Conservation (phyloP, 64 coral and sea anemone species). For the Astreopora myriophthalma region DNA sequence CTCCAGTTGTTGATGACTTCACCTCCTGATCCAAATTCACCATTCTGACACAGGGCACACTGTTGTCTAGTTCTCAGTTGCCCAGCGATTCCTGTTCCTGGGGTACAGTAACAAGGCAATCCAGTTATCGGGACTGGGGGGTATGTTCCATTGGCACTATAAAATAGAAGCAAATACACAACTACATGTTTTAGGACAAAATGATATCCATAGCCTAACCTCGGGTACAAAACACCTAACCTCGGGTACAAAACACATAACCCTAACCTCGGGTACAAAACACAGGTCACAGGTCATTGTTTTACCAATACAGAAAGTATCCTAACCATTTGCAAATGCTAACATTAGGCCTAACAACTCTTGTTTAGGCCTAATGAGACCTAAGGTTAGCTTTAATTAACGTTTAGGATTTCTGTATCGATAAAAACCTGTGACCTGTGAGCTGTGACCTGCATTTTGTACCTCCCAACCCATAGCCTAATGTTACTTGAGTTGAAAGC, state of each 20-base stretch:
- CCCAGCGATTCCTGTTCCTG: constrained; percentile 1
- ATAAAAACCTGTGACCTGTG: background rate
- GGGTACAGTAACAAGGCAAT: constrained; percentile 32
- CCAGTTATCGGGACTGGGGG: background rate
- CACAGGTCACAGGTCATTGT: background rate
- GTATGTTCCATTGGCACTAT: background rate
- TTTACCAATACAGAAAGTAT: too few relatives aligned
- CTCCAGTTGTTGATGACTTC: constrained; percentile 59
- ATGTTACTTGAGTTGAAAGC: too few relatives aligned
- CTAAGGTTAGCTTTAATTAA: background rate
- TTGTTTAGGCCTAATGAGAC: too few relatives aligned
- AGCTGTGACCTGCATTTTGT: too few relatives aligned
- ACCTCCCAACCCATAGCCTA: too few relatives aligned
- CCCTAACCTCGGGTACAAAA: background rate
- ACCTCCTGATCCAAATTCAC: constrained; percentile 28
- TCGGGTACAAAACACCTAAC: too few relatives aligned
- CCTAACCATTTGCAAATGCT: too few relatives aligned
- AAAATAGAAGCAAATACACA: background rate
- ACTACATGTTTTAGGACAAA: too few relatives aligned
- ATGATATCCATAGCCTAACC: too few relatives aligned
- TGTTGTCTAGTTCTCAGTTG: too few relatives aligned
- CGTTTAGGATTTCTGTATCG: background rate
- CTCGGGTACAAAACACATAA: too few relatives aligned
- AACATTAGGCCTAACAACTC: too few relatives aligned
- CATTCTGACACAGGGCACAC: background rate